A percentile compares a stretch with the other conserved stretches of the same genome.
These are phyloP conservation scores for Paramormyrops hopkinsi DNA, from an alignment of 2,797 vertebrate genomes.

Conservation along the genomic window DNA sequence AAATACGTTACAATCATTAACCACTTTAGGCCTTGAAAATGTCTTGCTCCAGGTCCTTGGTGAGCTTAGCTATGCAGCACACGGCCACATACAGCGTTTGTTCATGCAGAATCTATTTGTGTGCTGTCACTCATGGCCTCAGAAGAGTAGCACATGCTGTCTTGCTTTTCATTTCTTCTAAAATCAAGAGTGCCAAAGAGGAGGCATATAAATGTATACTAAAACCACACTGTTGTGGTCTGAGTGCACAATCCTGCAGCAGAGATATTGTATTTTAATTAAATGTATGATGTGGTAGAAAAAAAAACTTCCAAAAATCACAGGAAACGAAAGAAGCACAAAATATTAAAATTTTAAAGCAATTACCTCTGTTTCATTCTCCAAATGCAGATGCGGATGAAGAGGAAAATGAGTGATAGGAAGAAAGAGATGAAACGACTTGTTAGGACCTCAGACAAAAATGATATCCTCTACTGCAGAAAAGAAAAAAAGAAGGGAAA, in stretches of 20 bases:
- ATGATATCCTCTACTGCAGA: neutral
- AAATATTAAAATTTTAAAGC: neutral
- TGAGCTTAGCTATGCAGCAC: neutral
- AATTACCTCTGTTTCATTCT: neutral
- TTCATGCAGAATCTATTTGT: neutral
- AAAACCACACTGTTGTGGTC: neutral
- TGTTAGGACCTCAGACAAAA: neutral
- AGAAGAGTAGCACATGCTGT: neutral
- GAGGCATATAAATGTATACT: neutral
- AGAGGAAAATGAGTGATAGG: neutral
- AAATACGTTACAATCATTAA: neutral
- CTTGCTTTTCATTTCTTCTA: neutral
- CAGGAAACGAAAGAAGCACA: neutral
- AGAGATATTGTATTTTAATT: neutral
- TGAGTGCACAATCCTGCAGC: neutral
- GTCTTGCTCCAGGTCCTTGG: neutral
- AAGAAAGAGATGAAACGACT: neutral
- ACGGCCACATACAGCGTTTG: neutral
- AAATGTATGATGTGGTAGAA: neutral
- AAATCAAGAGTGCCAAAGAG: neutral
- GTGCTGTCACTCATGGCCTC: neutral
- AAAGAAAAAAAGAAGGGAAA: neutral
- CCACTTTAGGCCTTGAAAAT: neutral
- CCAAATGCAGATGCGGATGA: neutral
- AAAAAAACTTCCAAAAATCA: neutral